Base-by-base conservation (phyloP, 2,113 vertebrate species). In the Oceanites oceanicus region DNA sequence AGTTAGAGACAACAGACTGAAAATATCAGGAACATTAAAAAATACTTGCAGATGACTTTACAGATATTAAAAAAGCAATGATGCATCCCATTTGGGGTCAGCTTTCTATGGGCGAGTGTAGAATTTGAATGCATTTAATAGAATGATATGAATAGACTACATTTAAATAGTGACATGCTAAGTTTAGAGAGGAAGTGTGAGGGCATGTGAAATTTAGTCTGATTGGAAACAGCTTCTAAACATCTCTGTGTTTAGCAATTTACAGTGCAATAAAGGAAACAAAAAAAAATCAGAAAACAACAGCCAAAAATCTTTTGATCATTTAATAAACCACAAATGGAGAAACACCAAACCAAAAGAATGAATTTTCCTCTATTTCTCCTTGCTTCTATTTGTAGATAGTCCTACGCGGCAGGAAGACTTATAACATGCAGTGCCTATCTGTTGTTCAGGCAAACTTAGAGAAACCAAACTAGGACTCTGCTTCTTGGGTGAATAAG, bases 41-140 rank as follows among this genome's bases (percentile, higher is more conserved):
- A 97, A 86, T 87, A 86, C 17, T 94, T 92, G 40, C 42, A 84
- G 38, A n/a, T 97, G 81, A 95, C 56, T 95, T 96, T 87, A 92
- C 70, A 94, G 45, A 34, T 75, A 77, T 65, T 87, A 45, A 32
- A 92, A 94, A 95, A 78, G 27, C 21, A 96, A 40, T 89, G 65
- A 79, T 80, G n/a, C 38, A 49, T 70, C 34, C 22, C 29, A 61
- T 82, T 95, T 95, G 29, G 19, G n/a, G 65, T 96, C 81, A 90
- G 47, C 65, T 94, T 97, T 93, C 65, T 95, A 95, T 36, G 27
- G 88, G 23, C 23, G 78, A 94, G 29, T 59, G 14, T 42, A 88
- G 68, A 85, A 94, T 74, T 62, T 36, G 20, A 76, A 95, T 66
- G n/a, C 14, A 92, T 89, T 93, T 93, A 86, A 84, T 40, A 94